Evolutionary conservation across 2,797 vertebrate genomes (phyloP).

Genomic region (Oreortyx pictus): DNA sequence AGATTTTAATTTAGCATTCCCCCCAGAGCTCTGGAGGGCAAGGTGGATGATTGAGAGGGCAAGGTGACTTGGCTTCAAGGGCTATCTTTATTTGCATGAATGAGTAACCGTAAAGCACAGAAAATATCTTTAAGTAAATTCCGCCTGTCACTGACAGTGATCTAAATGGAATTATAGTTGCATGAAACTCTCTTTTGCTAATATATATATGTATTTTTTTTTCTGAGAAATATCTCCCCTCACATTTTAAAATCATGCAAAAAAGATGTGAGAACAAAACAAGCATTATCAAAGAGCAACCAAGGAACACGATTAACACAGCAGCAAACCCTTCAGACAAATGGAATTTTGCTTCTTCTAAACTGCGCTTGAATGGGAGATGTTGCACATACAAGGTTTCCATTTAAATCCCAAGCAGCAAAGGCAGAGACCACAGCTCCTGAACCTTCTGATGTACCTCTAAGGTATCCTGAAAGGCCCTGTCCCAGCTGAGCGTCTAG

Average conservation of each 20-base stretch:
- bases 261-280: conserved; percentile 67
- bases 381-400: not conserved
- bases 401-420: not conserved
- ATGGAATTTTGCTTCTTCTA: not conserved
- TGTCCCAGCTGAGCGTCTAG: not conserved
- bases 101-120: conserved; percentile 83
- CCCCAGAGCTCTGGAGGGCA: conserved; percentile 83
- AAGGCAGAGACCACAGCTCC: not conserved
- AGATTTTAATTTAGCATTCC: conserved; percentile 85
- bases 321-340: not conserved
- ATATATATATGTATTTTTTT: conserved; percentile 63
- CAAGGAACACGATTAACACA: not conserved
- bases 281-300: conserved; percentile 45
- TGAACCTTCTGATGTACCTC: not conserved
- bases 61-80: conserved; percentile 83
- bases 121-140: conserved; percentile 85
- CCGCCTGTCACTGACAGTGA: conserved; percentile 81
- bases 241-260: conserved; percentile 44
- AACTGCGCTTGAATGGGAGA: not conserved
- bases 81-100: conserved; percentile 85
- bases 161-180: conserved; percentile 84
- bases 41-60: conserved; percentile 82
- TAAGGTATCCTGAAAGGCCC: not conserved
- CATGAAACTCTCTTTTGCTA: conserved; percentile 79
- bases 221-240: conserved; percentile 1